Base-by-base conservation (phyloP, 2,113 vertebrate genomes). In the Halcyon senegalensis region DNA sequence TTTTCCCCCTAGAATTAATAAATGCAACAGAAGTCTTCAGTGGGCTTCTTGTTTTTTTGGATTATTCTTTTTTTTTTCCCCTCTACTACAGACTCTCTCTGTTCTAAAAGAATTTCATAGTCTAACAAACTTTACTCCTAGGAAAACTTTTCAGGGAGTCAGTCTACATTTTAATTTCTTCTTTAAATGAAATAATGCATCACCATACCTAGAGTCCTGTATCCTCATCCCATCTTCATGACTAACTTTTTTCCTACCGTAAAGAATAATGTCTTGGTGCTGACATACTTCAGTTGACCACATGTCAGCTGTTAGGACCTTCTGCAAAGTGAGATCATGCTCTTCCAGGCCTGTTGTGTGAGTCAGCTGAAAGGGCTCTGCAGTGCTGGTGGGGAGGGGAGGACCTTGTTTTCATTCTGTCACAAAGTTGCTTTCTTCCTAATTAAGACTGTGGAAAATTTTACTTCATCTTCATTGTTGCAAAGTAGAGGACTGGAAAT, bases 231-330 rank as follows among this genome's bases (percentile, higher is more conserved):
- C 83, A 70, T 51, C 5, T 24, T 67, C 73, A 35, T 81, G 55
- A 68, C 83, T 67, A 74, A 48, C 19, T 14, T 50, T 94, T 87
- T 79, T 66, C 25, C 41, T 69, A 33, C 11, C 0, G 0, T 69
- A 44, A 93, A 79, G 58, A 85, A 69, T 69, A 85, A 79, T 78
- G 43, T 77, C 58, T 91, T 69, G 55, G 73, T 62, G 44, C 58
- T 93, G 94, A 94, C 75, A 85, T 41, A 77, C 33, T 91, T 95
- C 94, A 95, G 44, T 91, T 87, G n/a, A 85, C 81, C 31, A 90
- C 35, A 77, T 74, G 59, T 89, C 93, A 94, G 77, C 89, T 74
- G 70, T 89, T 93, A 46, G 51, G 70, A 87, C 55, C 67, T 93
- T 94, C 53, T 93, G 51, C 11, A 6, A 70, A 89, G 44, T 94